Evolutionary conservation across 2,797 vertebrate species (phyloP).

Genomic region (Sebastes hubbsi): DNA sequence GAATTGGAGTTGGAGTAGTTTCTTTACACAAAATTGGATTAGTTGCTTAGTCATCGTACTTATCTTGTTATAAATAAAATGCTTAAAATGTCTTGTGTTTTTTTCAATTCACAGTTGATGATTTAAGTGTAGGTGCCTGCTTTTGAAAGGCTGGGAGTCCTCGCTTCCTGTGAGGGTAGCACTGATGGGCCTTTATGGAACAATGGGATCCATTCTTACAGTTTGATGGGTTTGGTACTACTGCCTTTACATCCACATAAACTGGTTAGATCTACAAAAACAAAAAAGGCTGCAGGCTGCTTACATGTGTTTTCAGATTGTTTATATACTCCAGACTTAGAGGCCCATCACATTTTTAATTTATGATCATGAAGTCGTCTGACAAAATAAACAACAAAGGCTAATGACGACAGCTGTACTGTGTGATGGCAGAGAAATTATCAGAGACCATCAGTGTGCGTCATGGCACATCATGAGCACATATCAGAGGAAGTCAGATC

Average conservation of each 20-base stretch:
- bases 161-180: background rate
- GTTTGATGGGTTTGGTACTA: background rate
- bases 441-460: background rate
- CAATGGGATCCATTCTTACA: background rate
- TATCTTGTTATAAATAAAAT: background rate
- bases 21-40: background rate
- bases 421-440: background rate
- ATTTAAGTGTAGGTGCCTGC: background rate
- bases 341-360: background rate
- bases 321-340: background rate
- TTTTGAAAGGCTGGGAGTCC: background rate
- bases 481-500: background rate
- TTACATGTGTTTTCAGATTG: background rate
- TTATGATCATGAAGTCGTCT: background rate
- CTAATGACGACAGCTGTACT: background rate
- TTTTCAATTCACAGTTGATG: background rate
- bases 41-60: background rate
- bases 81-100: background rate
- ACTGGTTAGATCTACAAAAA: background rate
- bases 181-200: background rate
- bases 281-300: background rate
- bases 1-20: background rate
- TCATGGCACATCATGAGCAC: background rate
- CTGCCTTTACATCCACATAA: background rate
- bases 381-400: background rate